Evolutionary conservation across 2,797 vertebrate species (phyloP), one percentile per base, ranked within the genome.

Genomic region (Platyrinchus mystaceus): DNA sequence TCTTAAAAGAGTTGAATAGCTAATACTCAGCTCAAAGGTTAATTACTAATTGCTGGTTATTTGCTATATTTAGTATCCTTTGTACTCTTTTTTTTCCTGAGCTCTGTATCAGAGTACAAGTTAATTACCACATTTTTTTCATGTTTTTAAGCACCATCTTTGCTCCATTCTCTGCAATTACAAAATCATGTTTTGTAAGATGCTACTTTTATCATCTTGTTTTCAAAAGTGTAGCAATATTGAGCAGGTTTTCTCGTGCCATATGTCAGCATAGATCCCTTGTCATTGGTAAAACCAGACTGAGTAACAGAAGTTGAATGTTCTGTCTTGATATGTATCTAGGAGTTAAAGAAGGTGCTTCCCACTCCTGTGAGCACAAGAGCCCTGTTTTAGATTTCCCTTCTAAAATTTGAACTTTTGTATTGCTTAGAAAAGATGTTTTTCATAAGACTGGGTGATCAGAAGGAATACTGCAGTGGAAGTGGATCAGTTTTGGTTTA

Each of bases 31-130:
- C 82, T 73, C 76, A 95, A 89, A 95, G 94, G 90, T 96, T 96
- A 95, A 94, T 97, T 95, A 55, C 82, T 95, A 86, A 92, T 91
- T 95, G 69, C 90, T 85, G 68, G n/a, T 87, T 95, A 81, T 81
- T 93, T 89, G 34, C 89, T 93, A 37, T 93, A 69, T 89, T 94
- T 95, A 93, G 62, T 84, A 66, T 64, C 71, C 30, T 89, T 63
- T 62, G 8, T 85, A 75, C 39, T 70, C 41, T 30, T 10, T 52
- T 52, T 52, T 50, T 50, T 50, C 44, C 64, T 62, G 87, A 86
- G 39, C 76, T 81, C 43, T 63, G 36, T 85, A 85, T 69, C 63
- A 49, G 71, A 69, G 37, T 79, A 18, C 55, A 63, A 81, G 80
- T 79, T 93, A 94, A 91, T 93, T 82, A 76, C 62, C 43, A 55